phyloP scores from a whole-genome alignment of 2,797 vertebrate species.

The Hephaestus fuliginosus region DNA sequence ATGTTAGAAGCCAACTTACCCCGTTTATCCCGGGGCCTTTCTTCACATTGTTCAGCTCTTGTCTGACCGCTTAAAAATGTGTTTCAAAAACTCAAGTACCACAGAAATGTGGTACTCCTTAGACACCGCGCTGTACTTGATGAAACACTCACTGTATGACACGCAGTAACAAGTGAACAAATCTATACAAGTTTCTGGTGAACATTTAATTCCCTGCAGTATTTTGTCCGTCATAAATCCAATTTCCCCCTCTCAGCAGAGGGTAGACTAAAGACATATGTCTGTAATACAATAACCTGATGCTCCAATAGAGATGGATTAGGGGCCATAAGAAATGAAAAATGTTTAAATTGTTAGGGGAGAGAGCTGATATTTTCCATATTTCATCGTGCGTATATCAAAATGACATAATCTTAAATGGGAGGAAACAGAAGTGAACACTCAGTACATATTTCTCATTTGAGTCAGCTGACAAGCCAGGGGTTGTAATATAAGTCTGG shows the following conservation, averaged over 20 bases:
- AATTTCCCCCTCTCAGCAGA: constrained; percentile 73
- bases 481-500: constrained; percentile 71
- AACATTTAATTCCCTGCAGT: constrained; percentile 71
- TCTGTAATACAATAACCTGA: constrained; percentile 80
- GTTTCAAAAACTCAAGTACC: constrained; percentile 40
- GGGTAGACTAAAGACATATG: constrained; percentile 81
- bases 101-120: constrained; percentile 41
- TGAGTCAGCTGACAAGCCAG: constrained; percentile 78
- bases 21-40: constrained; percentile 14
- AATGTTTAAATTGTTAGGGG: constrained; percentile 76
- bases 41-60: constrained; percentile 35
- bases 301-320: constrained; percentile 82
- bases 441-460: constrained; percentile 80
- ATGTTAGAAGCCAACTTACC: constrained; percentile 6
- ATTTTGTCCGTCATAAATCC: constrained; percentile 74
- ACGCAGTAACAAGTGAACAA: constrained; percentile 73
- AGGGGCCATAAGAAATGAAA: constrained; percentile 76
- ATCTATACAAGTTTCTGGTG: constrained; percentile 68
- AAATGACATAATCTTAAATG: constrained; percentile 84
- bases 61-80: constrained; percentile 42
- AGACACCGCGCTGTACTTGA: constrained; percentile 30
- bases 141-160: constrained; percentile 58
- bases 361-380: constrained; percentile 75
- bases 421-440: constrained; percentile 83
- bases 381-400: constrained; percentile 83